A percentile compares a stretch with the other conserved stretches of the same genome.
Conservation (phyloP, 2,113 vertebrate species). For the Myrmecobius fasciatus region DNA sequence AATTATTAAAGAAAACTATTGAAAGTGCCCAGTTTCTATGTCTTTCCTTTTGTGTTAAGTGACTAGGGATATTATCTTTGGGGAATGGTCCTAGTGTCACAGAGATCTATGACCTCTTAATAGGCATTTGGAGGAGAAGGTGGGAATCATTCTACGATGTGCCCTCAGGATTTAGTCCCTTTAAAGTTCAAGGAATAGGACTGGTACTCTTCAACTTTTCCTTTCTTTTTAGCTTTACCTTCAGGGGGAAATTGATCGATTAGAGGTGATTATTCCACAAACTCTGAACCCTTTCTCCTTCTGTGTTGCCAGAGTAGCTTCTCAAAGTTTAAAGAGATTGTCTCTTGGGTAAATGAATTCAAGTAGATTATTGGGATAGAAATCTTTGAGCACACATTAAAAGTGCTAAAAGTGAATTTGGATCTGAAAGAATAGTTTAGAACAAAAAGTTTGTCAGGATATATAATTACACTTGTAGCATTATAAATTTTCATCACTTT, state of each 20-base stretch:
- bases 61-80: conserved; percentile 76
- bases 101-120: conserved; percentile 86
- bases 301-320: conserved; percentile 81
- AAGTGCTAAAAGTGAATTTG: conserved; percentile 71
- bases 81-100: conserved; percentile 79
- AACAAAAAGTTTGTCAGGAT: conserved; percentile 54
- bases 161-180: conserved; percentile 83
- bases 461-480: conserved; percentile 39
- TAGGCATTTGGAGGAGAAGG: conserved; percentile 83
- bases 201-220: conserved; percentile 82
- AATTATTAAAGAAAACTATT: conserved; percentile 71
- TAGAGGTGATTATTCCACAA: conserved; percentile 87
- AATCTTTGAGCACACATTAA: conserved; percentile 76
- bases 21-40: conserved; percentile 68
- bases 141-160: conserved; percentile 78
- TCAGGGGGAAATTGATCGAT: conserved; percentile 85
- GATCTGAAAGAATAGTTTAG: conserved; percentile 57
- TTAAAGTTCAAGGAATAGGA: conserved; percentile 84
- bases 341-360: conserved; percentile 82
- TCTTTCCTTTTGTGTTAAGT: conserved; percentile 74
- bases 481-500: conserved; percentile 25
- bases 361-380: conserved; percentile 81
- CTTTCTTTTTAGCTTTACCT: conserved; percentile 84
- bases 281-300: conserved; percentile 83
- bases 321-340: conserved; percentile 85